These are phyloP conservation scores for Listronotus bonariensis DNA, from an alignment of 1,140 invertebrate species.

Conservation along the genomic window DNA sequence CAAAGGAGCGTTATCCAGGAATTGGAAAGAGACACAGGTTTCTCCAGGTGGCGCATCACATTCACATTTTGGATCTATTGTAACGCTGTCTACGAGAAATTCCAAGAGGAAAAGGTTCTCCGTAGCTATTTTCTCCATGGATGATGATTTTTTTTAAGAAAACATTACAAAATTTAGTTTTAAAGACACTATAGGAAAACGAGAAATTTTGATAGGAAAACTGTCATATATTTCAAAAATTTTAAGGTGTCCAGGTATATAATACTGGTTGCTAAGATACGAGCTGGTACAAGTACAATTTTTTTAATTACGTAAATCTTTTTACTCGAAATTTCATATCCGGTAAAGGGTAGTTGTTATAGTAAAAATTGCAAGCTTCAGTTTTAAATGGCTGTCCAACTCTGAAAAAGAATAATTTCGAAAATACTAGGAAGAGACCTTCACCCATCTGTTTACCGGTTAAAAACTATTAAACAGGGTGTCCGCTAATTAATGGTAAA, in stretches of 20 bases:
- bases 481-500: too few species aligned
- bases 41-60: slow-evolving; percentile 41
- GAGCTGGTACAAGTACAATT: neutral
- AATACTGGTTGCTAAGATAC: slow-evolving; percentile 14
- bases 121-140: slow-evolving; percentile 58
- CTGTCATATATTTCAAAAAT: neutral
- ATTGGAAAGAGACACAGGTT: slow-evolving; percentile 61
- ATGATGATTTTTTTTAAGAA: slow-evolving; percentile 38
- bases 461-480: too few species aligned
- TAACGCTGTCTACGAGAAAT: slow-evolving; percentile 61
- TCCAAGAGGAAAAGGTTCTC: slow-evolving; percentile 63
- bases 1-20: slow-evolving; percentile 58
- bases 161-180: slow-evolving; percentile 6
- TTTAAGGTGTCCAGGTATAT: neutral
- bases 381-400: slow-evolving; percentile 58
- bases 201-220: slow-evolving; percentile 33
- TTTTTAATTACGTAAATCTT: slow-evolving; percentile 36
- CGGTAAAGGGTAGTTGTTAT: slow-evolving; percentile 58
- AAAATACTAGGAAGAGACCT: too few species aligned
- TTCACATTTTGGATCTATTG: slow-evolving; percentile 50
- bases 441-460: too few species aligned
- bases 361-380: slow-evolving; percentile 61
- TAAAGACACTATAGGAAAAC: neutral
- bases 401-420: slow-evolving; percentile 53
- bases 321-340: slow-evolving; percentile 37